phyloP scores from a whole-genome alignment of 2,888 invertebrate species.

The Phoronis australis region DNA sequence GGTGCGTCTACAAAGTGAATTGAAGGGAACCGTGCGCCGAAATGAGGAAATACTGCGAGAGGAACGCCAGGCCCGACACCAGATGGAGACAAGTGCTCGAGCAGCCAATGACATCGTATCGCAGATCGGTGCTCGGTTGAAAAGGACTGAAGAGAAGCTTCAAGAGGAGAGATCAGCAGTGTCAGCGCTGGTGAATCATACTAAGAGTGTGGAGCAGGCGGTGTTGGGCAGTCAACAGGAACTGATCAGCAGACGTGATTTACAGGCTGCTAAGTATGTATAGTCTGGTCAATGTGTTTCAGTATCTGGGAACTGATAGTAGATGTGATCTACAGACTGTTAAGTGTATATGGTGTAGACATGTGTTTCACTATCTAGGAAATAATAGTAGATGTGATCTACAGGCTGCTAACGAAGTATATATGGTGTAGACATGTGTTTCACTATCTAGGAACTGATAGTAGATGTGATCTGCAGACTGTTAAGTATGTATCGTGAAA shows the following conservation, averaged over 20 bases:
- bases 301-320: too few species aligned
- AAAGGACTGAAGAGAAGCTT: constrained; percentile 43
- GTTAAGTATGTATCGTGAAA: too few species aligned
- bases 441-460: too few species aligned
- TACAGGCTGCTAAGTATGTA: constrained; percentile 33
- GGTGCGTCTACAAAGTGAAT: constrained; percentile 45
- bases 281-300: too few species aligned
- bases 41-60: constrained; percentile 44
- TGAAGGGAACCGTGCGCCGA: constrained; percentile 30
- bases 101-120: constrained; percentile 42
- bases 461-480: too few species aligned
- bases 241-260: constrained; percentile 33
- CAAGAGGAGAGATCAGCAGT: constrained; percentile 41
- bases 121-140: constrained; percentile 38
- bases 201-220: constrained; percentile 45
- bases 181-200: constrained; percentile 37
- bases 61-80: constrained; percentile 39
- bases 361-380: too few species aligned
- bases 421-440: too few species aligned
- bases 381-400: too few species aligned
- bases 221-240: constrained; percentile 45
- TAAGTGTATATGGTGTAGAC: too few species aligned
- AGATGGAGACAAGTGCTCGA: constrained; percentile 42
- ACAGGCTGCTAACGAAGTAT: too few species aligned
- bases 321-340: too few species aligned